Conservation (phyloP, 2,797 vertebrate species). For the Hafferia zeledoni region DNA sequence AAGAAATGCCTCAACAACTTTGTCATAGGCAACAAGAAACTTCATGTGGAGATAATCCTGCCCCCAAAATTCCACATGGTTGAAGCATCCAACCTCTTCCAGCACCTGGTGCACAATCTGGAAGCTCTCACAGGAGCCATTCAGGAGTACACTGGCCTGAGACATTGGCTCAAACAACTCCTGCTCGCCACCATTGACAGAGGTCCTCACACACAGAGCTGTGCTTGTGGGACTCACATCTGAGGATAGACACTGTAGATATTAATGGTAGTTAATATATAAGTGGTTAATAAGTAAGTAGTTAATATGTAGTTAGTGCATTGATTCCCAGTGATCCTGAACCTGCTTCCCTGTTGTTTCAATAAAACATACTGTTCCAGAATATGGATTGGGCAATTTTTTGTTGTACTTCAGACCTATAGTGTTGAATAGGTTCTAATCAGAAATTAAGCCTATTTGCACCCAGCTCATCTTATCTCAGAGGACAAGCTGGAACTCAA, state of each 20-base stretch:
- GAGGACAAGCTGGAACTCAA: background rate
- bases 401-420: background rate
- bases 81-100: background rate
- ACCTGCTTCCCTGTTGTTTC: background rate
- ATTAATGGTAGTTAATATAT: background rate
- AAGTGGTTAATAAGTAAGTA: background rate
- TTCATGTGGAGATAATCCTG: background rate
- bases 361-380: background rate
- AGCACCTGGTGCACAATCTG: background rate
- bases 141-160: background rate
- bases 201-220: background rate
- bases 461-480: background rate
- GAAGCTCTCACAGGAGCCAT: background rate
- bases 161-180: background rate
- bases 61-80: background rate
- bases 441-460: background rate
- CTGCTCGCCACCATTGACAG: background rate
- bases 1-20: background rate
- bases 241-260: too few species aligned
- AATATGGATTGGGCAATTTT: background rate
- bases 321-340: background rate
- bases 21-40: fast-evolving
- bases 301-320: background rate
- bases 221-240: background rate
- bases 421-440: background rate